Base-by-base conservation (phyloP, 2,888 invertebrate genomes). In the Aethes cnicana region DNA sequence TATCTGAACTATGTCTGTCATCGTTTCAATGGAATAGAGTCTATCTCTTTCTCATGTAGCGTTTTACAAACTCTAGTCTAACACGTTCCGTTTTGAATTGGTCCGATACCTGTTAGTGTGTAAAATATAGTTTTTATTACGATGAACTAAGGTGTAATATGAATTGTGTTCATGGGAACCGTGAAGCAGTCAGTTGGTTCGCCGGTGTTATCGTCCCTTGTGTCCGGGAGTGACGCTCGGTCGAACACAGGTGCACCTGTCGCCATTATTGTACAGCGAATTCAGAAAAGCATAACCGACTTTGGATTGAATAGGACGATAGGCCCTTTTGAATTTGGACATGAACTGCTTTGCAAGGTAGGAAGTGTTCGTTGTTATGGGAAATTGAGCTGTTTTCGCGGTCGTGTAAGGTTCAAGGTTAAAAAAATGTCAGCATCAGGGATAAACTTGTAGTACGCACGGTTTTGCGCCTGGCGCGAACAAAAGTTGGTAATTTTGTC, bases 231-330 rank as follows among this genome's bases (percentile, higher is more conserved):
- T 61, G 57, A 69, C 79, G 85, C 72, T 77, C 61, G 74, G 68
- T 59, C 69, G 80, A 69, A 59, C 81, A 74, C 69, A n/a, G 68
- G 59, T 74, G 74, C 87, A 88, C 87, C 87, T 88, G 87, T 82
- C 85, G 74, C 70, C 68, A 68, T 67, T 66, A 67, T 66, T 63
- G 60, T n/a, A n/a, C n/a, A n/a, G n/a, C n/a, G n/a, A n/a, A n/a
- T n/a, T n/a, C n/a, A n/a, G n/a, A n/a, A n/a, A n/a, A n/a, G n/a
- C n/a, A n/a, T n/a, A n/a, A n/a, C n/a, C n/a, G n/a, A n/a, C n/a
- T n/a, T n/a, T n/a, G n/a, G n/a, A n/a, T n/a, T n/a, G n/a, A n/a
- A n/a, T n/a, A n/a, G n/a, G n/a, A n/a, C n/a, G n/a, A n/a, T n/a
- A n/a, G n/a, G n/a, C n/a, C n/a, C n/a, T n/a, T n/a, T n/a, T n/a